phyloP scores from a whole-genome alignment of 1,140 invertebrate species.

The Drosophila sechellia region DNA sequence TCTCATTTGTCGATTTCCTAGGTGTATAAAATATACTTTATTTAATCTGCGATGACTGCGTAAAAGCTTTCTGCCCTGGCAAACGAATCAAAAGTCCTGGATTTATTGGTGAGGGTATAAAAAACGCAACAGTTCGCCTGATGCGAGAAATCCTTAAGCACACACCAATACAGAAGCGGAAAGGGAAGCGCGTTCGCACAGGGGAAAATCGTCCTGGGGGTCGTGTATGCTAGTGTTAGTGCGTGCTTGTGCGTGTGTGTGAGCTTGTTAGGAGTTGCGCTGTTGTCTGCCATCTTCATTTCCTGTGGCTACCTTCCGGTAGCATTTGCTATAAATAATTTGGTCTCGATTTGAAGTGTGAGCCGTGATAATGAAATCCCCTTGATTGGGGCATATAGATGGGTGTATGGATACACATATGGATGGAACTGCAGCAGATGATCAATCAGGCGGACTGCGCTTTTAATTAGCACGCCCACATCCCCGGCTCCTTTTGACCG shows the following conservation, averaged over 20 bases:
- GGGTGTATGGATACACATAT: not conserved
- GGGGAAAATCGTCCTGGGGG: constrained; percentile 18
- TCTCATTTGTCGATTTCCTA: not conserved
- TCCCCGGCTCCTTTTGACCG: constrained; percentile 15
- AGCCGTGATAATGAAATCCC: constrained; percentile 62
- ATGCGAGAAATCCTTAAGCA: constrained; percentile 52
- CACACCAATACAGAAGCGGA: constrained; percentile 13
- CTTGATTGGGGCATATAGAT: constrained; percentile 47
- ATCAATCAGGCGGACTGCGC: constrained; percentile 49
- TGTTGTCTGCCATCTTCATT: constrained; percentile 44
- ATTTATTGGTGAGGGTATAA: constrained; percentile 21
- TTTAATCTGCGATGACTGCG: constrained; percentile 7
- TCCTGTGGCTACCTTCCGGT: constrained; percentile 66
- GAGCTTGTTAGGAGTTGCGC: constrained; percentile 65
- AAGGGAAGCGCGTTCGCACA: constrained; percentile 29
- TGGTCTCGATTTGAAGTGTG: constrained; percentile 60
- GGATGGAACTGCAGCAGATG: constrained; percentile 30
- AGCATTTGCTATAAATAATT: constrained; percentile 66
- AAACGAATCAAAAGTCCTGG: not conserved
- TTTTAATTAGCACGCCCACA: constrained; percentile 45
- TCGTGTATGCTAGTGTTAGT: constrained; percentile 8
- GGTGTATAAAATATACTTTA: constrained; percentile 26
- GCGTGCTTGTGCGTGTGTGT: constrained; percentile 1
- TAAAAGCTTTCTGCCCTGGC: constrained; percentile 14
- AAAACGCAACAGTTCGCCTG: constrained; percentile 68